These are phyloP conservation scores for Bursaphelenchus okinawaensis DNA, from an alignment of 2,888 invertebrate genomes.

Conservation along the genomic window DNA sequence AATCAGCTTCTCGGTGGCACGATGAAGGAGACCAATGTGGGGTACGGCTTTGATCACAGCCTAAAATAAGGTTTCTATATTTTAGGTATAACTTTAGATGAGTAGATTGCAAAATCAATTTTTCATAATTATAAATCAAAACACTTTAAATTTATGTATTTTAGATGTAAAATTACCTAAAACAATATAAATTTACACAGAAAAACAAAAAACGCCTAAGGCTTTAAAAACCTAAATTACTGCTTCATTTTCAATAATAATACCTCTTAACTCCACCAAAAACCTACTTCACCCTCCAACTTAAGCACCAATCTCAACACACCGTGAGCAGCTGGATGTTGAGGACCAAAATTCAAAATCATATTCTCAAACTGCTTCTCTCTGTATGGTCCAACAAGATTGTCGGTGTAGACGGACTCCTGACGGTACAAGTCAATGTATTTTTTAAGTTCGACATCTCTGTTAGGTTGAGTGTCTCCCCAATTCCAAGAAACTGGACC, in stretches of 20 bases:
- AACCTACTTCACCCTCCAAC: constrained; percentile 77
- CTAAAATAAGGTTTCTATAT: constrained; percentile 60
- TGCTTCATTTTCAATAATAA: no score
- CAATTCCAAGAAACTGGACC: constrained; percentile 36
- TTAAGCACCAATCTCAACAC: constrained; percentile 79
- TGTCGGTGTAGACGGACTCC: constrained; percentile 39
- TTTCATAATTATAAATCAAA: no score
- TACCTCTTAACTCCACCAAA: no score
- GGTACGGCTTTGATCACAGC: constrained; percentile 82
- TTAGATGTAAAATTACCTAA: no score
- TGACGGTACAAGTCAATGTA: constrained; percentile 16
- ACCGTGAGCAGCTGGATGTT: constrained; percentile 90
- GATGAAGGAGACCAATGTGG: constrained; percentile 90
- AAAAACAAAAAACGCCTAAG: no score
- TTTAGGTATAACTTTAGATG: no score
- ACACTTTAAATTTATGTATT: no score
- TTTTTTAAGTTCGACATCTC: constrained; percentile 8
- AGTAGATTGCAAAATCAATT: no score
- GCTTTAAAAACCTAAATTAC: no score
- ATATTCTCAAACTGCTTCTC: constrained; percentile 81
- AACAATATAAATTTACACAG: no score
- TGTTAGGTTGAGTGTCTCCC: neutral
- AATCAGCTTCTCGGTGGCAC: constrained; percentile 94
- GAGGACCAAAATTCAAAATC: constrained; percentile 82
- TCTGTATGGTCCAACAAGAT: constrained; percentile 54